These are phyloP conservation scores for Saguinus midas DNA, from an alignment of 2,113 vertebrate species.

Conservation along the genomic window DNA sequence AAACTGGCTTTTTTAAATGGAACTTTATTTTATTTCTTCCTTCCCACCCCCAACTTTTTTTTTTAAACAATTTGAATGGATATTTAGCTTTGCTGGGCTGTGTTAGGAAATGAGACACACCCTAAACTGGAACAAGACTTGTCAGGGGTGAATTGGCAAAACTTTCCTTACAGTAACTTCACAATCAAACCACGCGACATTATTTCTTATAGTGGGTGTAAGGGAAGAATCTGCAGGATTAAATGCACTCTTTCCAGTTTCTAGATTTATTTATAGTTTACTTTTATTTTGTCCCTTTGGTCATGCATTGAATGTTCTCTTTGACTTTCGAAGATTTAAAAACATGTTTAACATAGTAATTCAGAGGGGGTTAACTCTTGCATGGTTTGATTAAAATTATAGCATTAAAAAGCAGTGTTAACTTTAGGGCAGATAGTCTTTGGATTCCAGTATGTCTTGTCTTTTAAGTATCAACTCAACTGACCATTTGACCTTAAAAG, in stretches of 20 bases:
- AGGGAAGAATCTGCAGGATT: not conserved
- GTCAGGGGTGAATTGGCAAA: not conserved
- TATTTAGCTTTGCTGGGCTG: not conserved
- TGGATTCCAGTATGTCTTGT: not conserved
- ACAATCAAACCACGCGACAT: rapidly evolving
- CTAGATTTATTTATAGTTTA: not conserved
- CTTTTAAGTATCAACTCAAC: not conserved
- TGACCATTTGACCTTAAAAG: not conserved
- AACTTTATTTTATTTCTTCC: too few relatives aligned
- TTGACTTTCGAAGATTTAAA: not conserved
- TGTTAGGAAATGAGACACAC: not conserved
- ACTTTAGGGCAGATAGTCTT: not conserved
- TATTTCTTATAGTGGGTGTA: not conserved
- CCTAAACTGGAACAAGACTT: not conserved
- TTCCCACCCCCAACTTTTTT: too few relatives aligned
- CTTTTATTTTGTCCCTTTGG: not conserved
- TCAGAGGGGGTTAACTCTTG: not conserved
- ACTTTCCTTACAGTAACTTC: not conserved
- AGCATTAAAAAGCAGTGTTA: not conserved
- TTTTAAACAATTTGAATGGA: not conserved
- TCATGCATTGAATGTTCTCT: not conserved
- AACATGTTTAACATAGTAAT: not conserved
- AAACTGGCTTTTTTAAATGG: too few relatives aligned
- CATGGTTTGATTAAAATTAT: not conserved
- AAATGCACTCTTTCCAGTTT: not conserved